Evolutionary conservation across 1,140 invertebrate species (phyloP), one percentile per base, ranked within the genome.

Genomic region (Cardiocondyla obscurior): DNA sequence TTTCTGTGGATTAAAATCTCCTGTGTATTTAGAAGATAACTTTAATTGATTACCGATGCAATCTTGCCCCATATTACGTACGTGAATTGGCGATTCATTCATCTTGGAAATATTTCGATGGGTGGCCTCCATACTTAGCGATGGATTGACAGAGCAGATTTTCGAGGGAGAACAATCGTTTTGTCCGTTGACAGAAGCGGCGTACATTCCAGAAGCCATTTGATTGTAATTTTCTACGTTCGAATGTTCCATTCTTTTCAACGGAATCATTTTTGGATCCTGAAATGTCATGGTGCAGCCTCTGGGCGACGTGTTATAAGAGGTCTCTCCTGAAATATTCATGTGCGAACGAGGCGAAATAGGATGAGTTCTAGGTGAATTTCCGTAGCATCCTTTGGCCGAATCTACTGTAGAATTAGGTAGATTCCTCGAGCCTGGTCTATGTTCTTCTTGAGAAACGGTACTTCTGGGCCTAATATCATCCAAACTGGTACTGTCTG

Each of bases 401-500:
- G 90, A 90, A 44, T 93, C 92, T 12, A 88, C 69, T 1, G 85
- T 88, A 19, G 91, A 90, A 49, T 92, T 91, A 30, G 91, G 89
- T 14, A 91, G 58, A 81, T 90, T 93, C 53, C 92, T 86, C 0
- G 93, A 91, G 19, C 88, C 88, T 5, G 92, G 92, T 51, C 91
- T 88, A 30, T 93, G 90, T 25, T 94, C 93, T n/a, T 94, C 92
- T 60, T 93, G 92, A 4, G 92, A 92, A 6, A 91, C 62, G n/a
- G 89, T 84, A 76, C 92, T 94, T 62, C 91, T 90, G 10, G 94
- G 93, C 79, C 93, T 91, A 3, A 62, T 89, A 2, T 94, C 94
- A 55, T 94, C 94, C 1, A 94, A 57, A 65, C 94, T 96, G 4
- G 96, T 96, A n/a, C 96, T 96, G 82, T 96, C 96, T 0, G 96